phyloP scores from a whole-genome alignment of 2,888 invertebrate species.

The Asteroscopus sphinx region DNA sequence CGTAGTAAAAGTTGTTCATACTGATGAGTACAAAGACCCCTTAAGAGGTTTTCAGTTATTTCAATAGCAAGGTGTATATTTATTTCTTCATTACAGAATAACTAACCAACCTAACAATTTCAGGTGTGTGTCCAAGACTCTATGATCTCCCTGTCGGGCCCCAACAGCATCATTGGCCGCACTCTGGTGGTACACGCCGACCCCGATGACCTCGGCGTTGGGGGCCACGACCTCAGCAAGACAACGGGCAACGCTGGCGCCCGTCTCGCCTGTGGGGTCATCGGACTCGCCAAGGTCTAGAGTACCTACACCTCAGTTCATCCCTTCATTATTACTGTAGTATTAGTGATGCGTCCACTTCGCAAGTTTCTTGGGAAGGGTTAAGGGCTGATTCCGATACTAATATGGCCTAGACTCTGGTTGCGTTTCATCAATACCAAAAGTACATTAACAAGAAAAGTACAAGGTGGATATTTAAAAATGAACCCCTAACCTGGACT shows the following conservation, averaged over 20 bases:
- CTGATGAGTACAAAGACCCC: too few relatives aligned
- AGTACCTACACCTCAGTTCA: conserved; percentile 7
- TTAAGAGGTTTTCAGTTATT: too few relatives aligned
- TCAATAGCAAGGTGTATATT: too few relatives aligned
- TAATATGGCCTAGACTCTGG: conserved; percentile 2
- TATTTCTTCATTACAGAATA: too few relatives aligned
- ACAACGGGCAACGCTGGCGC: conserved; percentile 98
- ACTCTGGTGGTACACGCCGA: conserved; percentile 97
- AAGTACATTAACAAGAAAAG: conserved; percentile 17
- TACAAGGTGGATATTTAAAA: conserved; percentile 9
- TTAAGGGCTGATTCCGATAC: conserved; percentile 12
- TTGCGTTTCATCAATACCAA: conserved; percentile 4
- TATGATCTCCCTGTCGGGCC: conserved; percentile 88
- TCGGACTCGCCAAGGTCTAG: conserved; percentile 91
- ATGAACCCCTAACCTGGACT: conserved; percentile 7
- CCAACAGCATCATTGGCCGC: conserved; percentile 94
- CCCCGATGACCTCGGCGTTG: conserved; percentile 97
- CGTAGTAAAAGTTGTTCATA: too few relatives aligned
- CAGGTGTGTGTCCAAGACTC: conserved; percentile 84
- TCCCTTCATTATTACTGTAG: conserved; percentile 31
- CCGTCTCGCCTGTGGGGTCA: conserved; percentile 96
- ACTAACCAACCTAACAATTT: conserved; percentile 1
- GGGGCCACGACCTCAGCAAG: conserved; percentile 97
- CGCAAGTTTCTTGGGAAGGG: conserved; percentile 22
- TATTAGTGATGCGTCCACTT: conserved; percentile 33